Base-by-base conservation (phyloP, 2,888 invertebrate species). In the Pseudoips prasinana region DNA sequence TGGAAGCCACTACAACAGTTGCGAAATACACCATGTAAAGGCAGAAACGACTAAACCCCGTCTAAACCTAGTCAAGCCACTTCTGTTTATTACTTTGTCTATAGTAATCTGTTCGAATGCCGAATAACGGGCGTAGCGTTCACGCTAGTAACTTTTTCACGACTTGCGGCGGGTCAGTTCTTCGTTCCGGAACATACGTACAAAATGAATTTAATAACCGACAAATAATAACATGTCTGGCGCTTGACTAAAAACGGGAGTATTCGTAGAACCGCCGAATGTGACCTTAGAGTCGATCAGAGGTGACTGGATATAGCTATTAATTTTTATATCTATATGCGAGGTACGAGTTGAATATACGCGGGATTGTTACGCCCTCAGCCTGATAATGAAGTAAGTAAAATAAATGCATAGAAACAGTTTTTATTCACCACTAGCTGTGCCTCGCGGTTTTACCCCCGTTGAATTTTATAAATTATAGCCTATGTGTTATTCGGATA, bases 151-250 rank as follows among this genome's bases (percentile, higher is more conserved):
- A 38, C 37, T 46, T 46, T 33, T 54, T 46, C 39, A 36, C 29
- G n/a, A 7, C 33, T 35, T 36, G 20, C 18, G 14, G 33, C 39
- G 24, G 46, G 30, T 42, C 47, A 50, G 31, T 47, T 34, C 45
- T 3, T 17, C 24, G 17, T 25, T 34, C 5, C 14, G 5, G 14
- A n/a, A 14, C 14, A 14, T 14, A 14, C 14, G 14, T 14, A 14
- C 14, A 5, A 62, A 63, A 60, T 59, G 54, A 61, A 59, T 64
- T 70, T 64, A 64, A 55, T 76, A 74, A 79, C 77, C 62, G 64
- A 57, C 46, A 68, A 58, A 72, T 82, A 81, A 81, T 79, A 75
- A 73, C 62, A 77, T 49, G 75, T 73, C 65, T 73, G 63, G 35
- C 19, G 48, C 45, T 49, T 48, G 36, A 53, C 60, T 67, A 60